Evolutionary conservation across 2,888 invertebrate genomes (phyloP), one percentile per base, ranked within the genome.

Genomic region (Chymomyza amoena): DNA sequence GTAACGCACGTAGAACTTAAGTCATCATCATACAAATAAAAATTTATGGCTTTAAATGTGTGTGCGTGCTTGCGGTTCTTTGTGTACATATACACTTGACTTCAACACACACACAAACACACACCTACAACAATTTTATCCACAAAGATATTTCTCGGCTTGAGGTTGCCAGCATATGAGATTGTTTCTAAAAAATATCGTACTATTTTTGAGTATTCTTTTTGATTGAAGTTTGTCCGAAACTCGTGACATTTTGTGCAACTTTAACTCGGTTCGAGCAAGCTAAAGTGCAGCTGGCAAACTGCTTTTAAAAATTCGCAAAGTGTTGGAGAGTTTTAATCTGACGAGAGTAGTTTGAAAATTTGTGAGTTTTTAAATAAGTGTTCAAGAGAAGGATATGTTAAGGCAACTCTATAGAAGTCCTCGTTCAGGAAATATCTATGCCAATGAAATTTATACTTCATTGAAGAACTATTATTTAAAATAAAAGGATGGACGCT

Each of bases 1-100:
- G 32, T 76, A 77, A 83, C 85, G 86, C 84, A 81, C 86, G 86
- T 81, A 84, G 78, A 81, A 81, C 86, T 84, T 81, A 84, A 84
- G 86, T 84, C 86, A 85, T 84, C 84, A 84, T 85, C 86, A 80
- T 84, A 85, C 80, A 80, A 84, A 84, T 85, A 84, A 83, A 85
- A 84, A 84, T 84, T 72, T 84, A 84, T 84, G 86, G 75, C 77
- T 83, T 83, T 77, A 79, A 78, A 79, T 69, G 75, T 39, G 70
- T 61, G n/a, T 56, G 57, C 64, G 45, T 62, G 62, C 61, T 59
- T 61, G 56, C 9, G 54, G 20, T 15, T 54, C 63, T 64, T 54
- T 66, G 72, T 72, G 16, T 39, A 1, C 63, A 68, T n/a, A 61
- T 25, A 59, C 60, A 61, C 32, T 20, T 39, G 60, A 16, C 51